A percentile compares a stretch with the other conserved stretches of the same genome.
These are phyloP conservation scores for Panzeria rudis DNA, from an alignment of 2,888 invertebrate species.

Conservation along the genomic window DNA sequence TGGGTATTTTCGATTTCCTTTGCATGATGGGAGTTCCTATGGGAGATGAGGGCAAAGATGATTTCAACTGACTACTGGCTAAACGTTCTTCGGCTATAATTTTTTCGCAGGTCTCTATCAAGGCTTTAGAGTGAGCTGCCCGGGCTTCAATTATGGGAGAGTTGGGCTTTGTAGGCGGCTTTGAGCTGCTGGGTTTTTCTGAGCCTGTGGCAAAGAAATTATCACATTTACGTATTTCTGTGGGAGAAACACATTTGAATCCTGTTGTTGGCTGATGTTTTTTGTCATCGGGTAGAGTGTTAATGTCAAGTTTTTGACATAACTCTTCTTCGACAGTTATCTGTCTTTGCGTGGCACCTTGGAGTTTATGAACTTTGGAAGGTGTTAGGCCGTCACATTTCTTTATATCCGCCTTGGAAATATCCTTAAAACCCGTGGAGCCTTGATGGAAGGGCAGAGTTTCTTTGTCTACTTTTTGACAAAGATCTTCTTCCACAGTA, in stretches of 20 bases:
- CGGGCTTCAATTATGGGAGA: constrained; percentile 77
- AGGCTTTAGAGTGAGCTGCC: constrained; percentile 79
- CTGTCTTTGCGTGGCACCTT: constrained; percentile 70
- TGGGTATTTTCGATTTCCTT: constrained; percentile 79
- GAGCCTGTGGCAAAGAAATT: constrained; percentile 62
- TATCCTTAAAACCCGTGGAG: constrained; percentile 75
- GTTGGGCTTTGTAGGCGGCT: constrained; percentile 72
- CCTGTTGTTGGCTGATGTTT: constrained; percentile 75
- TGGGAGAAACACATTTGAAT: constrained; percentile 75
- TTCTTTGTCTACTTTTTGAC: constrained; percentile 78
- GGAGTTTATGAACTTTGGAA: constrained; percentile 52
- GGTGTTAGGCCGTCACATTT: constrained; percentile 25
- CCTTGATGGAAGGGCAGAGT: constrained; percentile 74
- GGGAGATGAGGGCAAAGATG: constrained; percentile 74
- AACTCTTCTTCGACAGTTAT: constrained; percentile 77
- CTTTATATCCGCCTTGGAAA: constrained; percentile 56
- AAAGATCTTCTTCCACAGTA: constrained; percentile 77
- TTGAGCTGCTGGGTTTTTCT: constrained; percentile 14
- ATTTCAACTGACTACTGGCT: constrained; percentile 77
- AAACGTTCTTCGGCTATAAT: constrained; percentile 80
- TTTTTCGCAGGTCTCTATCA: constrained; percentile 80
- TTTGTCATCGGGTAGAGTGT: constrained; percentile 68
- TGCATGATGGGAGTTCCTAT: constrained; percentile 71
- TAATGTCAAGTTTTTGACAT: constrained; percentile 78
- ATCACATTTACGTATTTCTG: constrained; percentile 77